Evolutionary conservation across 2,797 vertebrate species (phyloP).

Genomic region (Iguana delicatissima): DNA sequence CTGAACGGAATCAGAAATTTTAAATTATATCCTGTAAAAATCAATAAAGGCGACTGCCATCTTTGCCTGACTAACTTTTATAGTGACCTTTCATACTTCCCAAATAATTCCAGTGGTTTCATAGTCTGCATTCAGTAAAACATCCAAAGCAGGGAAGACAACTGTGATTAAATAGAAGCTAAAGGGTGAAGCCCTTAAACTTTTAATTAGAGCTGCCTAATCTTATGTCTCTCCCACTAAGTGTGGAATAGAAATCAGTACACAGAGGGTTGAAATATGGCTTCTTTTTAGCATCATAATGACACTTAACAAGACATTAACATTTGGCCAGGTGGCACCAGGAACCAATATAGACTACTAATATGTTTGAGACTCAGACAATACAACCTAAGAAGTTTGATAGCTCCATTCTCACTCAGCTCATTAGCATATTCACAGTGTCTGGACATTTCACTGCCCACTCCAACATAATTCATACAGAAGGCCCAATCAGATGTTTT

Average conservation of each 20-base stretch:
- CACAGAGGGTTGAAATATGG: slow-evolving; percentile 24
- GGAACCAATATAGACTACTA: slow-evolving; percentile 38
- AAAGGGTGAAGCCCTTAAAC: background rate
- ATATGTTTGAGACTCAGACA: slow-evolving; percentile 37
- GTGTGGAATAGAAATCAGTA: slow-evolving; percentile 29
- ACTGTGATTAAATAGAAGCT: slow-evolving; percentile 12
- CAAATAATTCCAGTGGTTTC: background rate
- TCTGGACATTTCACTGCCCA: background rate
- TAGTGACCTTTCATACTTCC: background rate
- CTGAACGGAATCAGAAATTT: background rate
- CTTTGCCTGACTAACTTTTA: background rate
- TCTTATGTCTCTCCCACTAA: background rate
- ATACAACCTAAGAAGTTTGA: slow-evolving; percentile 36
- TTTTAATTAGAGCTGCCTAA: slow-evolving; percentile 47
- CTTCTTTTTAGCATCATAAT: slow-evolving; percentile 34
- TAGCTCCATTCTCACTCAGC: background rate
- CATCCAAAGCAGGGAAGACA: background rate
- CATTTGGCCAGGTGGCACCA: slow-evolving; percentile 51
- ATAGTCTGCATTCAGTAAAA: slow-evolving; percentile 4
- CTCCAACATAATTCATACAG: background rate
- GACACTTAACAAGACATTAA: slow-evolving; percentile 36
- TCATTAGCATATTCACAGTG: background rate
- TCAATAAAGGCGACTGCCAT: background rate
- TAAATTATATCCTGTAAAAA: background rate
- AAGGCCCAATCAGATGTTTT: background rate